Percentiles rank a stretch among this genome's conserved stretches.
Evolutionary conservation across 2,888 invertebrate genomes (phyloP).

Genomic region (Phyllotreta cruciferae): DNA sequence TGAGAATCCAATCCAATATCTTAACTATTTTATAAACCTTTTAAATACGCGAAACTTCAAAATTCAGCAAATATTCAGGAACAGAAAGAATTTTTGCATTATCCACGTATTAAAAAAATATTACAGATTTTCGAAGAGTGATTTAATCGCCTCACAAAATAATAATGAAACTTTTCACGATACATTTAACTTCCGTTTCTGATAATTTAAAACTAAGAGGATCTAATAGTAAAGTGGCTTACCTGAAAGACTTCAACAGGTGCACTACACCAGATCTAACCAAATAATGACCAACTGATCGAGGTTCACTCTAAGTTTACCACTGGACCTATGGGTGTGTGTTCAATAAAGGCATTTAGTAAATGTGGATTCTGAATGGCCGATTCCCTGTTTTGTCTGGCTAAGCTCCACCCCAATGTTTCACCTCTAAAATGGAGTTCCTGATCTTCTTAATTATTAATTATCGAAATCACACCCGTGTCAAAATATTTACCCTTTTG

Average conservation of each 20-base stretch:
- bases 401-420: slow-evolving; percentile 52
- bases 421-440: slow-evolving; percentile 52
- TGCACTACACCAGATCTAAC: slow-evolving; percentile 25
- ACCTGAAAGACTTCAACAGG: slow-evolving; percentile 30
- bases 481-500: slow-evolving; percentile 50
- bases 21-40: no score
- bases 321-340: slow-evolving; percentile 34
- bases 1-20: no score
- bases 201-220: no score
- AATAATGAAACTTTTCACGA: background rate
- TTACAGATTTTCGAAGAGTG: no score
- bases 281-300: slow-evolving; percentile 25
- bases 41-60: no score
- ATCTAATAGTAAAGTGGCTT: slow-evolving; percentile 5
- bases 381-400: slow-evolving; percentile 46
- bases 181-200: no score
- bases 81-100: no score
- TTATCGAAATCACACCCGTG: slow-evolving; percentile 49
- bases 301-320: slow-evolving; percentile 23
- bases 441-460: slow-evolving; percentile 52
- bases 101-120: no score
- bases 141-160: background rate
- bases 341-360: slow-evolving; percentile 44
- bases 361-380: slow-evolving; percentile 50
- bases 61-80: no score